phyloP scores from a whole-genome alignment of 1,140 invertebrate genomes.

The Branchinecta lindahli region DNA sequence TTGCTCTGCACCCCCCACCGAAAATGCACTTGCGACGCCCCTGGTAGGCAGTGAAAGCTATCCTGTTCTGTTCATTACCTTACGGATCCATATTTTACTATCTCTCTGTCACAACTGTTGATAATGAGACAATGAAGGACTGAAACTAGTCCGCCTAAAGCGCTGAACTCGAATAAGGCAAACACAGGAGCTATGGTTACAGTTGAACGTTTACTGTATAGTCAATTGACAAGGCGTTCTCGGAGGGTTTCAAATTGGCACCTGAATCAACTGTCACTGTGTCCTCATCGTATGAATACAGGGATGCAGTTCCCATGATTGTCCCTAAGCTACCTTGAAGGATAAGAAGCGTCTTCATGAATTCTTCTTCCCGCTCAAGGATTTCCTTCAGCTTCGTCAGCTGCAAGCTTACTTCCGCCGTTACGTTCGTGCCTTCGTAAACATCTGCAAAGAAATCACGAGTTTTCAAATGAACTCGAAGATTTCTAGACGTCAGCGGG shows the following conservation, averaged over 20 bases:
- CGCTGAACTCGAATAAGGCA: no score
- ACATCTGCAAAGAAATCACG: slow-evolving; percentile 37
- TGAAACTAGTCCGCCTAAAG: no score
- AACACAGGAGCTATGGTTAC: no score
- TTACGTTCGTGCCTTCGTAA: slow-evolving; percentile 38
- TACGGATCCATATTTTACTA: no score
- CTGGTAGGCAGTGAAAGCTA: no score
- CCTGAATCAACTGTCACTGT: background rate
- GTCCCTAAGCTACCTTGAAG: slow-evolving; percentile 31
- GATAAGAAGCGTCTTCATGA: slow-evolving; percentile 31
- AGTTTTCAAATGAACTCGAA: slow-evolving; percentile 22
- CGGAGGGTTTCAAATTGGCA: background rate
- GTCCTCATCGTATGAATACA: background rate
- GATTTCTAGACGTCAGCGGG: background rate
- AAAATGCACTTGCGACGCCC: no score
- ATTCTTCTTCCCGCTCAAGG: slow-evolving; percentile 47
- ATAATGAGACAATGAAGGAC: no score
- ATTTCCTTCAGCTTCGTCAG: slow-evolving; percentile 42
- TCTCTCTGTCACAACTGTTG: no score
- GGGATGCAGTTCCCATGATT: slow-evolving; percentile 26
- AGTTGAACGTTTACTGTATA: background rate
- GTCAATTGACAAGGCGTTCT: background rate
- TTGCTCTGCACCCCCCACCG: no score
- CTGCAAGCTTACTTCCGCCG: slow-evolving; percentile 38
- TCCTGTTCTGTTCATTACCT: no score